Evolutionary conservation across 2,797 vertebrate genomes (phyloP).

Genomic region (Lagocephalus sceleratus): DNA sequence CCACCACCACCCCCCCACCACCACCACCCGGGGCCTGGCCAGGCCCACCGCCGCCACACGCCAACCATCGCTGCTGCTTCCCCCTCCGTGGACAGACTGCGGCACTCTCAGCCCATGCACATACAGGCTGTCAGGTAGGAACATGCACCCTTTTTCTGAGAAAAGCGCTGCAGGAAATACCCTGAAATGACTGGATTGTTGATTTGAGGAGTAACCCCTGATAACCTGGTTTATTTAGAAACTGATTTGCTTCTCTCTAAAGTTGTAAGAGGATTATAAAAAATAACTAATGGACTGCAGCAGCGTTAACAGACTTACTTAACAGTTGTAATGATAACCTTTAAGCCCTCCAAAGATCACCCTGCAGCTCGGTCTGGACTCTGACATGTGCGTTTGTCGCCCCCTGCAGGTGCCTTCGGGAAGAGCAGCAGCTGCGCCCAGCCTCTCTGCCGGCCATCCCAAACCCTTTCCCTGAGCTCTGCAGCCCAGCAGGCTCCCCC

Average conservation of each 20-base stretch:
- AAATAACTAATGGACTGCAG: too few species aligned
- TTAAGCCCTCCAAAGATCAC: background rate
- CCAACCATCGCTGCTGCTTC: constrained; percentile 38
- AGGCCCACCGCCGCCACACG: constrained; percentile 60
- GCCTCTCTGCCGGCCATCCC: constrained; percentile 95
- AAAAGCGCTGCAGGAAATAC: background rate
- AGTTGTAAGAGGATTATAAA: too few species aligned
- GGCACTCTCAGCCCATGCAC: constrained; percentile 90
- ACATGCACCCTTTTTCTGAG: background rate
- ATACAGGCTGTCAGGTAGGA: constrained; percentile 91
- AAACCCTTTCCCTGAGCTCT: constrained; percentile 95
- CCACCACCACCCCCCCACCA: constrained; percentile 19
- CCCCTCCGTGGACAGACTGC: constrained; percentile 74
- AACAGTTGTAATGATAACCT: too few species aligned
- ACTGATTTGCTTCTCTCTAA: too few species aligned
- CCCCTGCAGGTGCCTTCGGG: constrained; percentile 85
- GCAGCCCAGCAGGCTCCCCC: constrained; percentile 84
- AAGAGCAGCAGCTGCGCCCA: constrained; percentile 87
- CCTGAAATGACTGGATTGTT: background rate
- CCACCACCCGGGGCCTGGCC: constrained; percentile 32
- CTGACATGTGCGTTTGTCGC: constrained; percentile 47
- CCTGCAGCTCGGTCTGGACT: background rate
- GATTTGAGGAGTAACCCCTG: background rate
- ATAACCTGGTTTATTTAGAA: too few species aligned
- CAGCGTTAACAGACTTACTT: too few species aligned